These are phyloP conservation scores for Callyntrura guangdongensis DNA, from an alignment of 2,888 invertebrate genomes.

Conservation along the genomic window DNA sequence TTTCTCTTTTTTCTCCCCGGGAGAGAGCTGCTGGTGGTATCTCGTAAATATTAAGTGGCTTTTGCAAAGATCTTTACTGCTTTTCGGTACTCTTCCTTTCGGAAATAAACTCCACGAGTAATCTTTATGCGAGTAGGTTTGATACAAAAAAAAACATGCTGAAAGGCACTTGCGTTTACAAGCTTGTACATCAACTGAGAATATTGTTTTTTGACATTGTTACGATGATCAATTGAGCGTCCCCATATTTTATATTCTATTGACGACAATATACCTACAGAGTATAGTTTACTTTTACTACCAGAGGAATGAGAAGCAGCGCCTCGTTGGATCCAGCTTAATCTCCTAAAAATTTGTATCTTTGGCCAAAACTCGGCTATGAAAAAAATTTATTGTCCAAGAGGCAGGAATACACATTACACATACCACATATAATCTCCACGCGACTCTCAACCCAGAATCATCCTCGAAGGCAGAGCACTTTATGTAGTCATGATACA, in stretches of 20 bases:
- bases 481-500: background rate
- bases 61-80: conserved; percentile 43
- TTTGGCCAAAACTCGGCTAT: no score
- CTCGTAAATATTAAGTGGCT: conserved; percentile 55
- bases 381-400: no score
- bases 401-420: no score
- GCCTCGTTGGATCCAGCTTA: no score
- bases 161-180: background rate
- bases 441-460: no score
- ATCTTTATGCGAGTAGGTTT: background rate
- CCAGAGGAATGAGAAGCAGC: background rate
- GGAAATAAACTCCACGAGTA: conserved; percentile 22
- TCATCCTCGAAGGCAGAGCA: background rate
- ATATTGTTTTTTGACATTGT: background rate
- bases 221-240: conserved; percentile 16
- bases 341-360: no score
- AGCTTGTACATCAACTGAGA: background rate
- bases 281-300: no score
- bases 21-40: conserved; percentile 1
- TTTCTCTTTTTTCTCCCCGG: conserved; percentile 44
- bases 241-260: conserved; percentile 3
- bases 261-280: background rate
- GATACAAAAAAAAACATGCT: background rate
- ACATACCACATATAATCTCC: no score
- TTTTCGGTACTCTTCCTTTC: conserved; percentile 41